phyloP scores from a whole-genome alignment of 2,113 vertebrate genomes.

The Mesitornis unicolor region DNA sequence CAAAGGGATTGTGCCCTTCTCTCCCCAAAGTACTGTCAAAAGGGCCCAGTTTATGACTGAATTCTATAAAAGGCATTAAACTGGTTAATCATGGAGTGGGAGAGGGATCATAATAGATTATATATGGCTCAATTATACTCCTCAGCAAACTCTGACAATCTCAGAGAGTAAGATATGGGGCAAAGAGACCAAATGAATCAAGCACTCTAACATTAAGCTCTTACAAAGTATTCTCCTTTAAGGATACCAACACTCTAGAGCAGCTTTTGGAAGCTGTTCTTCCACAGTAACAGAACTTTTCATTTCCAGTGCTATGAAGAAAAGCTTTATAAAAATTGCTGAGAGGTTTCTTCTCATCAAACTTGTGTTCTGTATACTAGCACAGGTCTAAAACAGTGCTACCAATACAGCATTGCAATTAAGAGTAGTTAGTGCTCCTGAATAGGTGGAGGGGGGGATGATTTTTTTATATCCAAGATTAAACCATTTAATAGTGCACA shows the following conservation, averaged over 20 bases:
- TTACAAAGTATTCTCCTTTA: neutral
- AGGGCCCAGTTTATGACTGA: neutral
- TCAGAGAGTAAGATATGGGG: neutral
- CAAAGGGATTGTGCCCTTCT: accelerated
- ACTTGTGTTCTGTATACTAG: neutral
- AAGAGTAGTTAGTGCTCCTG: neutral
- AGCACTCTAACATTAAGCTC: neutral
- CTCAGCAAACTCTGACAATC: neutral
- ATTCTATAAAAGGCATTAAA: neutral
- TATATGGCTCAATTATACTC: neutral
- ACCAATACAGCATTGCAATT: neutral
- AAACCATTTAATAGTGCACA: neutral
- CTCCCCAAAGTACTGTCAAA: neutral
- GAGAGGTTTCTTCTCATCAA: neutral
- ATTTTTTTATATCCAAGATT: neutral
- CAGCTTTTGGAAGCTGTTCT: neutral
- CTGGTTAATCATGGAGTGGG: neutral
- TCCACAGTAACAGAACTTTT: neutral
- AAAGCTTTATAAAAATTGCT: neutral
- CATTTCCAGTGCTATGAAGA: neutral
- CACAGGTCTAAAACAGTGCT: neutral
- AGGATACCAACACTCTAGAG: neutral
- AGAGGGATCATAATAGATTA: neutral
- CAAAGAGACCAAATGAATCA: neutral
- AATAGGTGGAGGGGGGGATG: neutral